Base-by-base conservation (phyloP, 2,888 invertebrate species). In the Mechanitis messenoides region DNA sequence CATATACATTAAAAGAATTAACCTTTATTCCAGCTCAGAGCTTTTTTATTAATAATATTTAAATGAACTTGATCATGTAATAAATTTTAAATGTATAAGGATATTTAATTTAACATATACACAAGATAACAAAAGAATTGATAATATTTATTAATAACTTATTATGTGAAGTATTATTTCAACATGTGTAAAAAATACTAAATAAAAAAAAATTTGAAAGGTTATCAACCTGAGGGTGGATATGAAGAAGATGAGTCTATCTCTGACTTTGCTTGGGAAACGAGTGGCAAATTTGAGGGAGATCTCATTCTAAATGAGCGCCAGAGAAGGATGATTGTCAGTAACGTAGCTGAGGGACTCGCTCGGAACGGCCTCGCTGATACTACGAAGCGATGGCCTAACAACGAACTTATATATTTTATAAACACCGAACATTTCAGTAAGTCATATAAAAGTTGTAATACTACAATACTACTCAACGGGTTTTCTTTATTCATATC, bases 201-300 rank as follows among this genome's bases (percentile, higher is more conserved):
- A 53, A 45, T 46, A 5, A 33, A 45, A 11, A 6, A 53, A 9
- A 59, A 50, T 12, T 5, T 58, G 47, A 33, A 79, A 77, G 85
- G 83, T 58, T 77, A 75, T 5, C 74, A 76, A 56, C 74, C 81
- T 12, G 80, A 81, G 31, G 75, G 72, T 55, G 76, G 81, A 28
- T 75, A 73, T 58, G 88, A 88, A 45, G 86, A 85, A 59, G 84
- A 83, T 2, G 84, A 84, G 31, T 59, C 69, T 1, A 70, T 79
- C 53, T 80, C 84, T 42, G 89, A 88, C 60, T 78, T 90, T 62
- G 87, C 90, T 5, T 91, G 91, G 88, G 90, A 90, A 68, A 83
- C 86, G 45, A 91, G 91, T 65, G 91, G 90, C 6, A 87, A 90
- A 69, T 91, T 91, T 62, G 91, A 91, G 69, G 91, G 91, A 11